Evolutionary conservation across 1,140 invertebrate genomes (phyloP), one percentile per base, ranked within the genome.

Genomic region (Drosophila grimshawi): DNA sequence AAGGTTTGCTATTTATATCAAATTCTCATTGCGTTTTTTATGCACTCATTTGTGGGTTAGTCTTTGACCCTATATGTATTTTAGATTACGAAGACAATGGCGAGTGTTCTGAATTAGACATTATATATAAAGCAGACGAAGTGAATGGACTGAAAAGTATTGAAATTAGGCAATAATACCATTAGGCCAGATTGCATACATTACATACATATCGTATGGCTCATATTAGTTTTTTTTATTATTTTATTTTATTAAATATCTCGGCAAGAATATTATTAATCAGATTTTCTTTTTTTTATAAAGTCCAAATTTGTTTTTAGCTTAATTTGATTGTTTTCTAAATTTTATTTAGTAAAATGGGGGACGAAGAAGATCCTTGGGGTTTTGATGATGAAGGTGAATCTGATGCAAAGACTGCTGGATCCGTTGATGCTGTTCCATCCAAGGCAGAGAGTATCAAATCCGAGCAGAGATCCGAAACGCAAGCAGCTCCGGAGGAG

Each of bases 361-460:
- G 75, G 66, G 91, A 92, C 75, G 91, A 92, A 83, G 91, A 92
- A 69, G 91, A 92, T 91, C 91, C 91, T 90, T 92, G 91, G 91
- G 91, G 88, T 51, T 78, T 79, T 52, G 91, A 92, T 63, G 91
- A 76, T 55, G 82, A 72, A 51, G 89, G 60, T 19, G 80, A 78
- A 43, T 48, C 72, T 53, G 57, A 77, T 51, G 29, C 68, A 43
- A 55, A 64, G 29, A 46, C 75, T 29, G 79, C 75, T 32, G 80
- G 73, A 3, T 71, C 74, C n/a, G 2, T 60, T 1, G 62, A 66
- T 3, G 77, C 68, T 35, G 85, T 51, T 11, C 78, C 76, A 41
- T 64, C 73, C 19, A 83, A 86, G 11, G 86, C 80, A 51, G 88
- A 59, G 77, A 67, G 92, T 80, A 52, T 86, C n/a, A 92, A 79